phyloP scores from a whole-genome alignment of 2,888 invertebrate species.

The Andrena minutula region DNA sequence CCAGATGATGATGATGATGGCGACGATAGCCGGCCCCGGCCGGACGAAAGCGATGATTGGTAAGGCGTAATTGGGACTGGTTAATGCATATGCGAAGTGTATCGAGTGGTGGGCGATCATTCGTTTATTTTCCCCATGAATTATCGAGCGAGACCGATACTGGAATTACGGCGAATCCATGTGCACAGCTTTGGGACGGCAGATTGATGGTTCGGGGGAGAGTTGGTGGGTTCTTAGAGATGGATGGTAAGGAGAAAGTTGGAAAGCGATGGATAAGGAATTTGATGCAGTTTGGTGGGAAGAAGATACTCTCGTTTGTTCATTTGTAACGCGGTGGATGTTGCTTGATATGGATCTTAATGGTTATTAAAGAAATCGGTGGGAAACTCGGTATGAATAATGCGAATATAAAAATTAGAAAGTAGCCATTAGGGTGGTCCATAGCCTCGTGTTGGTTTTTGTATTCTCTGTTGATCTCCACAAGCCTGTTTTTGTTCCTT shows the following conservation, averaged over 20 bases:
- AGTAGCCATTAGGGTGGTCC: no score
- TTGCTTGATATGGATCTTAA: background rate
- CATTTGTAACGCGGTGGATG: background rate
- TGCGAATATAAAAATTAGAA: no score
- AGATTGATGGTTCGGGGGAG: no score
- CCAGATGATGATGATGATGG: background rate
- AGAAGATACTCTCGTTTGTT: background rate
- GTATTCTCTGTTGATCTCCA: no score
- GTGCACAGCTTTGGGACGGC: background rate
- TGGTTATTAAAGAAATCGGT: background rate
- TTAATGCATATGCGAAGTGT: background rate
- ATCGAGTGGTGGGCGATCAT: background rate
- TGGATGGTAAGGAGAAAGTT: background rate
- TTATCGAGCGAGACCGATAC: background rate
- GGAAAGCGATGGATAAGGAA: background rate
- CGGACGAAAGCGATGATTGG: slow-evolving; percentile 26
- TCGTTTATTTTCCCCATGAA: background rate
- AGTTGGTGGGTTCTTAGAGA: background rate
- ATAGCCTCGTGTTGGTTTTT: no score
- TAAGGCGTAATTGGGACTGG: slow-evolving; percentile 33
- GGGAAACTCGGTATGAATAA: no score
- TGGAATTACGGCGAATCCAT: background rate
- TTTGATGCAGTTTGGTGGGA: background rate
- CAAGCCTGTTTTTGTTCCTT: no score
- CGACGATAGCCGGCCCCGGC: background rate